Evolutionary conservation across 2,888 invertebrate genomes (phyloP).

Genomic region (Ormyrus thymus): DNA sequence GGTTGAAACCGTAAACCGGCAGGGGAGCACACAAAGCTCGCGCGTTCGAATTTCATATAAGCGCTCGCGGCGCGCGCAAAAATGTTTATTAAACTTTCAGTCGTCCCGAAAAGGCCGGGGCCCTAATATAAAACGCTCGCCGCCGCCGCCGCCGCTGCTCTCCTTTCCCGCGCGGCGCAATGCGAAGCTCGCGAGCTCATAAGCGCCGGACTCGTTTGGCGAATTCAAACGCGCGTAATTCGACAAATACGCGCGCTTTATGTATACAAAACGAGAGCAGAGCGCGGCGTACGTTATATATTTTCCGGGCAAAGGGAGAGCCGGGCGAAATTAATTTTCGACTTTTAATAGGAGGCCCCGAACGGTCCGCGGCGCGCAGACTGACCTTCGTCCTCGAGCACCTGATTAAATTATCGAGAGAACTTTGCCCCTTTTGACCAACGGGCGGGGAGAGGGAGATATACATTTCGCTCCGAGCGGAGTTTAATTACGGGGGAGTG

Average conservation of each 20-base stretch:
- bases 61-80: no score
- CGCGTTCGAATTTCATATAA: no score
- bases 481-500: conserved; percentile 43
- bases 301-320: conserved; percentile 6
- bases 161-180: no score
- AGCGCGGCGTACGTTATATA: background rate
- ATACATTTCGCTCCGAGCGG: conserved; percentile 11
- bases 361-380: conserved; percentile 10
- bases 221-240: conserved; percentile 6
- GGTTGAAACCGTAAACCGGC: no score
- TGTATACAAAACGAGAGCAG: conserved; percentile 7
- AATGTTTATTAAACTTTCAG: no score
- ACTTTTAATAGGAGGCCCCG: conserved; percentile 47
- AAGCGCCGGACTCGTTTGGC: background rate
- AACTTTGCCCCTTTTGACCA: conserved; percentile 40
- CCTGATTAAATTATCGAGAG: conserved; percentile 53
- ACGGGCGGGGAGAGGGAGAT: conserved; percentile 15
- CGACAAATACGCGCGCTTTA: conserved; percentile 12
- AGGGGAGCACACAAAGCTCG: no score
- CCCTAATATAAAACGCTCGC: no score
- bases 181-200: no score
- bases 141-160: no score
- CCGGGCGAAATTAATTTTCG: conserved; percentile 49
- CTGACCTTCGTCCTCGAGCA: conserved; percentile 39
- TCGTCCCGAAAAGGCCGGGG: no score